Base-by-base conservation (phyloP, 2,888 invertebrate species). In the Fragum whitleyi region DNA sequence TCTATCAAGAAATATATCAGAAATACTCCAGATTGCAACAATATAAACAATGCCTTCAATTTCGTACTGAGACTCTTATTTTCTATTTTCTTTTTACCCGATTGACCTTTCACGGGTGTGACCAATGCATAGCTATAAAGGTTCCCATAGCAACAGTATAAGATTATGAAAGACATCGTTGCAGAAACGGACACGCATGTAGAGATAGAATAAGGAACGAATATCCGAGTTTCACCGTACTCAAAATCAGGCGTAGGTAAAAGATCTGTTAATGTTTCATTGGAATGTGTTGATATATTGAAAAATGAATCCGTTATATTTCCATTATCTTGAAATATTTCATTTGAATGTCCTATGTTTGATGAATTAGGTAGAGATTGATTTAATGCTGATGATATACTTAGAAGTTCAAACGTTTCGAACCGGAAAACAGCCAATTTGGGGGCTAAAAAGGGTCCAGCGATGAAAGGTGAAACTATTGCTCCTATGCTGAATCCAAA, bases 1-100 rank as follows among this genome's bases (percentile, higher is more conserved):
- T 94, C 94, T 55, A 92, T 90, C 16, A 73, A 42, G 61, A 73
- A 39, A 47, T 29, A 29, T 19, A 62, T 26, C 5, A 73, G 61
- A 42, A 73, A 62, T 39, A 78, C 36, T 0, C 36, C 16, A 0
- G 77, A 53, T 19, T 73, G 73, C 19, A 78, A 55, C 16, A 61
- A 16, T 26, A 68, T 36, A 51, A 78, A 59, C 6, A 68, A 11
- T 6, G 42, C 55, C 55, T 78, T 78, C 26, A 77, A n/a, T n/a
- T n/a, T 42, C n/a, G 11, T 55, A 11, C 29, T 55, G 11, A 70
- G 16, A 1, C 23, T 28, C 19, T 26, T 62, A 19, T 61, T n/a
- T n/a, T 61, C 61, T 21, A 9, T 19, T 16, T 14, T 23, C 42
- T 65, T 65, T 61, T 32, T 29, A 6, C 16, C 14, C n/a, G 47